Conservation (phyloP, 35 echinoderm and acorn worm species). For the Strongylocentrotus purpuratus region DNA sequence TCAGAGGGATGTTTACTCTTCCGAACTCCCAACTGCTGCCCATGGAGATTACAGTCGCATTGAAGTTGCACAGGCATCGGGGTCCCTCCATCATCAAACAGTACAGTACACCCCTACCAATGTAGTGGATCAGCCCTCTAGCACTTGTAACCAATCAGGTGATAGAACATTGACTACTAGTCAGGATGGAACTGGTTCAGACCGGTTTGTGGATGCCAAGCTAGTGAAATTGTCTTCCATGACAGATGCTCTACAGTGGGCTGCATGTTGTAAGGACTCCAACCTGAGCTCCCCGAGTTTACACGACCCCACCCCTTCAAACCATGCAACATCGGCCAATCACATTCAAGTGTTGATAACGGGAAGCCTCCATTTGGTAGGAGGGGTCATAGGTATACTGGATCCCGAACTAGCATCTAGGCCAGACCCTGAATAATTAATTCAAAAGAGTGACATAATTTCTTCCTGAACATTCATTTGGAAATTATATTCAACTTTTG, state of each 20-base stretch:
- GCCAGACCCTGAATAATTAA: neutral
- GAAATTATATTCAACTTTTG: neutral
- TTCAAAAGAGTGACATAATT: neutral
- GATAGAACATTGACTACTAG: neutral
- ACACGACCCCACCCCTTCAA: constrained; percentile 60
- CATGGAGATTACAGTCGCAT: neutral
- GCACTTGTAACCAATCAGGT: neutral
- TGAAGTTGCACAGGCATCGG: neutral
- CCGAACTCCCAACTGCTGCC: neutral
- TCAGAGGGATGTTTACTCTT: neutral
- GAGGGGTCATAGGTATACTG: constrained; percentile 90
- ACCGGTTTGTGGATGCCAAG: constrained; percentile 26
- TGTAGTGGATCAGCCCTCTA: constrained; percentile 9
- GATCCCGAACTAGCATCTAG: constrained; percentile 72
- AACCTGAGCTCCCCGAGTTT: constrained; percentile 55
- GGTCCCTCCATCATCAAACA: neutral
- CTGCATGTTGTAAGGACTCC: constrained; percentile 74
- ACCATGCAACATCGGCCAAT: constrained; percentile 44
- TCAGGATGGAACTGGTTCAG: neutral
- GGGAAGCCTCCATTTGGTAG: constrained; percentile 96
- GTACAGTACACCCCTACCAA: neutral
- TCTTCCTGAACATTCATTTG: neutral
- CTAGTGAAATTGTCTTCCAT: constrained; percentile 67
- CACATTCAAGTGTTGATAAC: constrained; percentile 90
- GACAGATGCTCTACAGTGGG: constrained; percentile 86